Percentiles rank a stretch among this genome's conserved stretches.
These are phyloP conservation scores for Zaprionus vittiger DNA, from an alignment of 1,140 invertebrate genomes.

Conservation along the genomic window DNA sequence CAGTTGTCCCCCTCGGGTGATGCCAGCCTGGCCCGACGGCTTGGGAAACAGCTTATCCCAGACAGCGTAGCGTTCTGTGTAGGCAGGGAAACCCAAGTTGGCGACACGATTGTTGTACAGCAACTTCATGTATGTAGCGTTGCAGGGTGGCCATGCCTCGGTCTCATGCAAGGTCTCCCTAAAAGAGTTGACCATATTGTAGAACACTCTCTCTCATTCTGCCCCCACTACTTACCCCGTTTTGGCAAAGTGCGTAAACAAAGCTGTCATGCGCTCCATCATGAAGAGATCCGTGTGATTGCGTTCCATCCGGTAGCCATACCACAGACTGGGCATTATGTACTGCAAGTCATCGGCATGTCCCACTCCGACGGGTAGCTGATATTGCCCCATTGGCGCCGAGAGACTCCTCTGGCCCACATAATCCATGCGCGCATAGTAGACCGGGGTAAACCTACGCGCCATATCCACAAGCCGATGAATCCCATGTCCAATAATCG, in stretches of 20 bases:
- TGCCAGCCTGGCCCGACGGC: slow-evolving; percentile 13
- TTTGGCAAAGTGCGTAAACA: slow-evolving; percentile 58
- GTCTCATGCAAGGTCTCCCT: slow-evolving; percentile 25
- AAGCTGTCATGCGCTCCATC: slow-evolving; percentile 64
- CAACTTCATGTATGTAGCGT: slow-evolving; percentile 12
- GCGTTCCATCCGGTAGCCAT: slow-evolving; percentile 22
- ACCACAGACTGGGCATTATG: slow-evolving; percentile 86
- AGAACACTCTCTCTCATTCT: not conserved
- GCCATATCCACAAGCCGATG: slow-evolving; percentile 85
- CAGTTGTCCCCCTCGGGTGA: slow-evolving; percentile 21
- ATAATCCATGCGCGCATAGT: slow-evolving; percentile 85
- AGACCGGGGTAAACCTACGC: slow-evolving; percentile 84
- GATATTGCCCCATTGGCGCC: slow-evolving; percentile 19
- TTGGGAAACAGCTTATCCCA: slow-evolving; percentile 76
- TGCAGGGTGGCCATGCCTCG: slow-evolving; percentile 51
- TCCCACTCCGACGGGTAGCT: slow-evolving; percentile 81
- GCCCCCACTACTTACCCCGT: slow-evolving; percentile 48
- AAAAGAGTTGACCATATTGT: not conserved
- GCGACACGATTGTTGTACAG: slow-evolving; percentile 52
- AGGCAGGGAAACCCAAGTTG: slow-evolving; percentile 43
- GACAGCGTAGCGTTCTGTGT: slow-evolving; percentile 50
- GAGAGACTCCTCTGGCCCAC: slow-evolving; percentile 48
- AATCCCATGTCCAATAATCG: slow-evolving; percentile 84
- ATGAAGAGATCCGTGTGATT: slow-evolving; percentile 65
- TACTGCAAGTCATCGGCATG: slow-evolving; percentile 88